Evolutionary conservation across 2,797 vertebrate species (phyloP).

Genomic region (Triplophysa yarkandensis): DNA sequence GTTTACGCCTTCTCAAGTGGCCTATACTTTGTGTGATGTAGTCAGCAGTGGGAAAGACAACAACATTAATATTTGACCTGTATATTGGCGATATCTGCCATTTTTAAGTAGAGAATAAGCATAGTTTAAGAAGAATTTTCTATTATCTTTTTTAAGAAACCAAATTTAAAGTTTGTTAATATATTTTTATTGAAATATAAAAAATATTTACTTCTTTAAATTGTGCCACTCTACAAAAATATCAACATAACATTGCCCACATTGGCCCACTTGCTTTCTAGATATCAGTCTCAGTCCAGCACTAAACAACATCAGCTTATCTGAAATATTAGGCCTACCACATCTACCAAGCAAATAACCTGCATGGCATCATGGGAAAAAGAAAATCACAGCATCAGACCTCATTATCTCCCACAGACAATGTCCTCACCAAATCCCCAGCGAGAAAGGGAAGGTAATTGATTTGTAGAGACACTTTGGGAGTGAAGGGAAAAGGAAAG

Average conservation of each 20-base stretch:
- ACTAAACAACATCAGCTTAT: slow-evolving; percentile 9
- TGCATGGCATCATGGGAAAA: slow-evolving; percentile 38
- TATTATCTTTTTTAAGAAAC: neutral
- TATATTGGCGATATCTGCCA: neutral
- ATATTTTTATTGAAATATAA: too few relatives aligned
- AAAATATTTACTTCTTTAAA: too few relatives aligned
- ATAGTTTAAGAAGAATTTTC: neutral
- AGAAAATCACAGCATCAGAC: slow-evolving; percentile 46
- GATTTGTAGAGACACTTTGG: slow-evolving; percentile 62
- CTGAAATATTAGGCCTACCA: slow-evolving; percentile 22
- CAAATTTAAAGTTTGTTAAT: too few relatives aligned
- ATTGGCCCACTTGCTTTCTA: neutral
- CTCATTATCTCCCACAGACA: slow-evolving; percentile 47
- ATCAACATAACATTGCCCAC: neutral
- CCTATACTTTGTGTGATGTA: too few relatives aligned
- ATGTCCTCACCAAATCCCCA: slow-evolving; percentile 57
- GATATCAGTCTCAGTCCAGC: neutral
- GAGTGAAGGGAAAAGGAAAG: slow-evolving; percentile 53
- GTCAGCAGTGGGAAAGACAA: slow-evolving; percentile 29
- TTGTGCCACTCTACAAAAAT: neutral
- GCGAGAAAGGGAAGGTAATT: slow-evolving; percentile 56
- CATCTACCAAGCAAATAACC: slow-evolving; percentile 28
- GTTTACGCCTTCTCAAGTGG: too few relatives aligned
- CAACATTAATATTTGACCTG: neutral
- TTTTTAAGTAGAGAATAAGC: neutral